These are phyloP conservation scores for Macrotis lagotis DNA, from an alignment of 2,113 vertebrate genomes.

Conservation along the genomic window DNA sequence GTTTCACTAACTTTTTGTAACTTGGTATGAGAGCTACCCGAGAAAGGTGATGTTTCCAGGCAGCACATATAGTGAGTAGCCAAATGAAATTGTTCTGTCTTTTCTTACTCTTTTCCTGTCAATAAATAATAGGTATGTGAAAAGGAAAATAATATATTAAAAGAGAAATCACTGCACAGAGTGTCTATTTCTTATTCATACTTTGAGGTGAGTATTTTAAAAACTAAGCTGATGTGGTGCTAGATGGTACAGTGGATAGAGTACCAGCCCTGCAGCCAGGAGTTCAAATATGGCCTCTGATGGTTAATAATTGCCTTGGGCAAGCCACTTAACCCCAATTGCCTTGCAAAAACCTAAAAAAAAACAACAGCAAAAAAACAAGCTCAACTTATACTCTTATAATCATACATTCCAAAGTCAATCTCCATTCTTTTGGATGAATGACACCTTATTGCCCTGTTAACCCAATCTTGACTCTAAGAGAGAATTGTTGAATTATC, in stretches of 20 bases:
- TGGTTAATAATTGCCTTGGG: no score
- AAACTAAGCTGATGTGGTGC: background rate
- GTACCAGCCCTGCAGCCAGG: no score
- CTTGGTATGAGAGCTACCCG: background rate
- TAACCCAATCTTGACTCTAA: background rate
- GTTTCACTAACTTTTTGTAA: background rate
- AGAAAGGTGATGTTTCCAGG: background rate
- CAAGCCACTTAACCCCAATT: no score
- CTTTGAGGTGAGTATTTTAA: background rate
- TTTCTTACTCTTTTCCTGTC: background rate
- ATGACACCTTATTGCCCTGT: background rate
- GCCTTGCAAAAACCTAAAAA: no score
- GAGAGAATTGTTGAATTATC: background rate
- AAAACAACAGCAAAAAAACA: no score
- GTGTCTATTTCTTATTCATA: background rate
- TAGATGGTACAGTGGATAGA: no score
- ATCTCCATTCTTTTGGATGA: background rate
- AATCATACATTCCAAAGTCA: background rate
- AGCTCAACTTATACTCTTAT: no score
- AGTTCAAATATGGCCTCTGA: no score
- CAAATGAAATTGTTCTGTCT: background rate
- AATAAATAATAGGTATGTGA: background rate
- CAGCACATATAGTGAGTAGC: background rate
- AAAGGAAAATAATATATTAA: background rate
- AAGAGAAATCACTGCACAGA: background rate